Evolutionary conservation across 2,113 vertebrate species (phyloP), one percentile per base, ranked within the genome.

Genomic region (Poecile atricapillus): DNA sequence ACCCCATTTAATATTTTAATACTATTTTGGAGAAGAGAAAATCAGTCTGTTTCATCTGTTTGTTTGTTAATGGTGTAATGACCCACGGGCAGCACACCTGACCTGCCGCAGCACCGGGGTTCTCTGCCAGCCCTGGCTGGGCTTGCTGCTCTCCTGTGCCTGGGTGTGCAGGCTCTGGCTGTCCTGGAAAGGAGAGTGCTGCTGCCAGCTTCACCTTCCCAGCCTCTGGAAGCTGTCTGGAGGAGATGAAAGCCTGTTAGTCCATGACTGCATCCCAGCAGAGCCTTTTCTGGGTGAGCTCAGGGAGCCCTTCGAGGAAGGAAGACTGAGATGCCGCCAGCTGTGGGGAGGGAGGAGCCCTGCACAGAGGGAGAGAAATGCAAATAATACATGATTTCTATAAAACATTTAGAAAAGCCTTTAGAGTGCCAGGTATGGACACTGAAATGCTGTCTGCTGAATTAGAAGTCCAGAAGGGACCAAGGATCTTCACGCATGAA

Each of bases 381-480:
- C 70, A 90, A 93, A 93, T 95, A 91, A 85, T 85, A 64, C 56
- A 85, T 93, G 67, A 83, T 31, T 85, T 10, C 11, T n/a, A 62
- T 89, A 35, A 79, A 95, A 95, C 62, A 91, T 82, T 87, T 11
- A 91, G 83, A 12, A 60, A 89, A 76, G 24, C 74, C 74, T 82
- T 84, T 44, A 23, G 87, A 67, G 74, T 64, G 63, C 47, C 75
- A 79, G 46, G 25, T 85, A 49, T 2, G n/a, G 90, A 63, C 70
- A 23, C 87, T 41, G 87, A 64, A 67, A 53, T 49, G 56, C 50
- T 81, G 55, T 30, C 55, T 60, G 69, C 68, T 33, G 56, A 50
- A 64, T 41, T 87, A n/a, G 14, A 31, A 84, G 58, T 73, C 78
- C 70, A 41, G 56, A 13, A 60, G 41, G 2, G 1, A 63, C 59